Base-by-base conservation (phyloP, 1,140 invertebrate species). In the Bombus sylvicola region DNA sequence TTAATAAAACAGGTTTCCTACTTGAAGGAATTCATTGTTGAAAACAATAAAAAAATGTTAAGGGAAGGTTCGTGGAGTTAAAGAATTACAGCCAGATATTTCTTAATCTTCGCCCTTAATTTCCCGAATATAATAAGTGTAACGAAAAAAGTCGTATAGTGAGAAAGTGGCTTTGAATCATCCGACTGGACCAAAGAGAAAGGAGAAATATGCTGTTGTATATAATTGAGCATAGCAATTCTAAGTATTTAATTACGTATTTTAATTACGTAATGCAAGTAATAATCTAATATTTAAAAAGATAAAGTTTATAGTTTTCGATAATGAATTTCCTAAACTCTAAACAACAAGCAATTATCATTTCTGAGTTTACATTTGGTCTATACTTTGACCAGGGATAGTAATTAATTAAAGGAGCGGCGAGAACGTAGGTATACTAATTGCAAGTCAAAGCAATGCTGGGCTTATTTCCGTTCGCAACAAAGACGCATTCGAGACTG, bases 401-500 rank as follows among this genome's bases (percentile, higher is more conserved):
- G 31, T 71, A 62, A 66, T 84, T 79, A 47, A 84, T 34, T 79
- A 62, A n/a, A 41, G 39, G 64, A 66, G 4, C 41, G 18, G 13
- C 34, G 22, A 47, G 12, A 53, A 43, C 25, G 8, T 3, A 53
- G 6, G 9, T n/a, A 71, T 71, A 69, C 31, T 83, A 83, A 83
- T 83, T 83, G 62, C 43, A 53, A 43, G n/a, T 22, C n/a, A 64
- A 64, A 64, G n/a, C 22, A 37, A 34, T 1, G 18, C 28, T n/a
- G 10, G 8, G 12, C n/a, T 57, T 22, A 31, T 10, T 15, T 18
- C n/a, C 9, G 3, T 53, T 80, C 78, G 18, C n/a, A 47, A 81
- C 66, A 81, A 71, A 73, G 53, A 31, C 47, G 2, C n/a, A 28
- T 78, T 69, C 81, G 53, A 83, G 47, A 9, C 37, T 59, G 81